A percentile compares a stretch with the other conserved stretches of the same genome.
Evolutionary conservation across 2,113 vertebrate species (phyloP).

Genomic region (Erythrolamprus reginae): DNA sequence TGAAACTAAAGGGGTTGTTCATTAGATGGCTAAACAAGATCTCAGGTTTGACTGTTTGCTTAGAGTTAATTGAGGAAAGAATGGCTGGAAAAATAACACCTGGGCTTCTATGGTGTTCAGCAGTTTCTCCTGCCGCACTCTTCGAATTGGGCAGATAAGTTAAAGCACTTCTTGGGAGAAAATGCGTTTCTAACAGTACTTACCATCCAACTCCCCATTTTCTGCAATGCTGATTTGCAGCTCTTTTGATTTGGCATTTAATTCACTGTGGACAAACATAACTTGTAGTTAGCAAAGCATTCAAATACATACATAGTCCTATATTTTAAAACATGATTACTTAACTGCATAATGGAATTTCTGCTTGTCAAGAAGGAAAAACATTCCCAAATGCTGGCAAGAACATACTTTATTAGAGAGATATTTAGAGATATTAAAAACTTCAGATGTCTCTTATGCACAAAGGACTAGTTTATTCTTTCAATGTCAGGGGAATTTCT

Average conservation of each 20-base stretch:
- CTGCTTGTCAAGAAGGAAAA: not conserved
- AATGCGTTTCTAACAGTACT: too few relatives aligned
- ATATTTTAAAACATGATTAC: not conserved
- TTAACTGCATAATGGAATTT: not conserved
- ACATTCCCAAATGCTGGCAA: not conserved
- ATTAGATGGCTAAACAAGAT: not conserved
- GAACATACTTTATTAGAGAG: too few relatives aligned
- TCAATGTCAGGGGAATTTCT: too few relatives aligned
- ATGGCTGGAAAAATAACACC: not conserved
- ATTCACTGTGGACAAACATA: constrained; percentile 73
- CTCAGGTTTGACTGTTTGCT: not conserved
- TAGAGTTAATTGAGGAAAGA: not conserved
- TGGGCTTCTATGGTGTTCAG: not conserved
- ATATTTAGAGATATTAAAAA: too few relatives aligned
- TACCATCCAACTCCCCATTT: constrained; percentile 73
- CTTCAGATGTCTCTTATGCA: too few relatives aligned
- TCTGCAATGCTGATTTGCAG: constrained; percentile 79
- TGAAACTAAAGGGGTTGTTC: not conserved
- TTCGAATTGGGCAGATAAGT: too few relatives aligned
- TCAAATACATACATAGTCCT: not conserved
- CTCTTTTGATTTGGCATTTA: constrained; percentile 90
- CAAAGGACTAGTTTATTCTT: too few relatives aligned
- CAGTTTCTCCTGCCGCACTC: not conserved
- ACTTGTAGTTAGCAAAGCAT: constrained; percentile 2
- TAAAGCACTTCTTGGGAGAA: not conserved